Conservation (phyloP, 1,140 invertebrate species). For the Dinoponera quadriceps region DNA sequence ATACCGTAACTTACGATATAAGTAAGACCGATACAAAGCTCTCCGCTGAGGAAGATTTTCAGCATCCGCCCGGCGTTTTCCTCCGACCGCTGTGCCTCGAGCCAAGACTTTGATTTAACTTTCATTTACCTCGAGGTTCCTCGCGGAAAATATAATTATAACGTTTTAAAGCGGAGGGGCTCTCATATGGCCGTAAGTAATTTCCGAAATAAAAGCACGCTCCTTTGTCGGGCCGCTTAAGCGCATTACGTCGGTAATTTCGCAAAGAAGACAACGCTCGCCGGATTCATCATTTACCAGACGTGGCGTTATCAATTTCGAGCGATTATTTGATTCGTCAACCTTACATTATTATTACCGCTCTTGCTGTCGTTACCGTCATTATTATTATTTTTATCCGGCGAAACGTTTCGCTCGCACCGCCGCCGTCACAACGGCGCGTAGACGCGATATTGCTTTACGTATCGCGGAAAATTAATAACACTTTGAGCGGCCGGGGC, state of each 20-base stretch:
- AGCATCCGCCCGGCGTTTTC: slow-evolving; percentile 48
- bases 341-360: too few species aligned
- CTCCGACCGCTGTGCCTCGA: slow-evolving; percentile 27
- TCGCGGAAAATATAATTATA: slow-evolving; percentile 74
- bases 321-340: too few species aligned
- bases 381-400: background rate
- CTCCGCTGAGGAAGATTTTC: slow-evolving; percentile 33
- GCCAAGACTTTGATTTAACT: slow-evolving; percentile 73
- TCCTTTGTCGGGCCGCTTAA: slow-evolving; percentile 39
- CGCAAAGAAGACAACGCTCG: background rate
- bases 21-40: slow-evolving; percentile 31
- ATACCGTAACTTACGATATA: slow-evolving; percentile 48
- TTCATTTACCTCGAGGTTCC: slow-evolving; percentile 72
- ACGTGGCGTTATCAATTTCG: too few species aligned
- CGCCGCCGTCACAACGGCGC: background rate
- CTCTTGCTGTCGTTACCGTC: too few species aligned
- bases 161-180: slow-evolving; percentile 47
- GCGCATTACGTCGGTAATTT: slow-evolving; percentile 25
- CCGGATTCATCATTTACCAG: background rate
- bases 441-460: slow-evolving; percentile 40
- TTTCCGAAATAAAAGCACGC: slow-evolving; percentile 54
- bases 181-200: slow-evolving; percentile 13
- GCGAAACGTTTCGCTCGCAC: background rate
- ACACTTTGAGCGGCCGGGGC: slow-evolving; percentile 41
- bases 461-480: slow-evolving; percentile 50